phyloP scores from a whole-genome alignment of 2,888 invertebrate species.

The Ochlodes sylvanus region DNA sequence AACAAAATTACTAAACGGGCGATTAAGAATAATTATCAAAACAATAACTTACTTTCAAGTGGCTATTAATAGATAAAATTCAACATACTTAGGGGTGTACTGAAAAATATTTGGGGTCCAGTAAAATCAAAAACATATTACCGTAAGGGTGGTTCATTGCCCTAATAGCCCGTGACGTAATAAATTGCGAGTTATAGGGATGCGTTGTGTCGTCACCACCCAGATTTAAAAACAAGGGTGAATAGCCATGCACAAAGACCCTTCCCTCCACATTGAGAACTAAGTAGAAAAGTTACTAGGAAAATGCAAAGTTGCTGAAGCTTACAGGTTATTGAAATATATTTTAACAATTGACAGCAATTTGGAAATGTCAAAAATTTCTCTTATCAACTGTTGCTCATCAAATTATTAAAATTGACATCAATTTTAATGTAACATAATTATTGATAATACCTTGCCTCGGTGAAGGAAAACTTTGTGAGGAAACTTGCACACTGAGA shows the following conservation, averaged over 20 bases:
- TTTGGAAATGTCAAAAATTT: background rate
- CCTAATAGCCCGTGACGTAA: constrained; percentile 64
- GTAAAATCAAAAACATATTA: constrained; percentile 51
- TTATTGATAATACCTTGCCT: no score
- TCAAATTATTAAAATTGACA: no score
- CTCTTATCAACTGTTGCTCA: no score
- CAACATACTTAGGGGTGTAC: constrained; percentile 21
- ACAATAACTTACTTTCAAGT: constrained; percentile 24
- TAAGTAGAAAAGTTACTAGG: constrained; percentile 24
- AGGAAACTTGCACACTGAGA: no score
- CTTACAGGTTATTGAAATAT: background rate
- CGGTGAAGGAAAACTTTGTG: no score
- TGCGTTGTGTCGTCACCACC: constrained; percentile 44
- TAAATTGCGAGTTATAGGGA: constrained; percentile 55
- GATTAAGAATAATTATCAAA: constrained; percentile 25
- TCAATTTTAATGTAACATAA: no score
- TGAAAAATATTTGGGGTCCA: constrained; percentile 29
- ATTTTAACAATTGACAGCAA: no score
- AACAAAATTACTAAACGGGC: constrained; percentile 14
- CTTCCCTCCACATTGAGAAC: constrained; percentile 21
- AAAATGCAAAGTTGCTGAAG: background rate
- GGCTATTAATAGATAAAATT: constrained; percentile 23
- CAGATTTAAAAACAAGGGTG: constrained; percentile 52
- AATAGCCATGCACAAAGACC: constrained; percentile 20
- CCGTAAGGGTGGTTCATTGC: constrained; percentile 51